phyloP scores from a whole-genome alignment of 2,888 invertebrate genomes.

The Exephanes ischioxanthus region DNA sequence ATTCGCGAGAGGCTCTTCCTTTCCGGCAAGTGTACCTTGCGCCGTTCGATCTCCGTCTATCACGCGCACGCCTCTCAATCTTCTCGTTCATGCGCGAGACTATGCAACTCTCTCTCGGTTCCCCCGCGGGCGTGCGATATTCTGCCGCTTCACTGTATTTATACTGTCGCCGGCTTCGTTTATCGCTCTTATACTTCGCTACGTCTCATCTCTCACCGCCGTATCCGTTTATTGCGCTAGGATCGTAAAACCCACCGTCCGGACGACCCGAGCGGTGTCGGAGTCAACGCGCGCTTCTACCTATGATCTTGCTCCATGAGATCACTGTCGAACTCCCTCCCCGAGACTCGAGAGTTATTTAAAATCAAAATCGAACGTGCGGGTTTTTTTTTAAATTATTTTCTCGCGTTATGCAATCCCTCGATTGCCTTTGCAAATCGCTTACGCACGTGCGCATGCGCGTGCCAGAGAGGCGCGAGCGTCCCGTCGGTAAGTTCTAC shows the following conservation, averaged over 20 bases:
- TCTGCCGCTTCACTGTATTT: conserved; percentile 52
- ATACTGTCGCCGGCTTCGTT: conserved; percentile 56
- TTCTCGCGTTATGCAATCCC: conserved; percentile 15
- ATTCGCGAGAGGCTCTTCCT: conserved; percentile 29
- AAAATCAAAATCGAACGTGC: conserved; percentile 2
- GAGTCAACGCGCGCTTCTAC: conserved; percentile 43
- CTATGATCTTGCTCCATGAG: conserved; percentile 17
- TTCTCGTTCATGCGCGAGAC: conserved; percentile 32
- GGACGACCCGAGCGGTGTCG: conserved; percentile 20
- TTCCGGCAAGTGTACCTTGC: conserved; percentile 41
- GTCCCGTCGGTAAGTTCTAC: conserved; percentile 20
- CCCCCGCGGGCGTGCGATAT: conserved; percentile 26
- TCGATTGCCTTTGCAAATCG: conserved; percentile 24
- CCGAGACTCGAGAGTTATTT: neutral
- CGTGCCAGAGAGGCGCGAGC: conserved; percentile 47
- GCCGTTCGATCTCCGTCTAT: conserved; percentile 26
- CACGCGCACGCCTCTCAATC: conserved; percentile 42
- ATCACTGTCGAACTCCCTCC: neutral
- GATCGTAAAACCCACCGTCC: conserved; percentile 55
- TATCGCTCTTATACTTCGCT: conserved; percentile 47
- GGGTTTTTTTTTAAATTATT: neutral
- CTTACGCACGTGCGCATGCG: conserved; percentile 72
- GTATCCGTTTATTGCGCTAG: conserved; percentile 53
- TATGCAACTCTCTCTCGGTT: conserved; percentile 20
- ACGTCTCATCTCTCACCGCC: conserved; percentile 42